phyloP scores from a whole-genome alignment of 2,888 invertebrate genomes.

The Spisula solida region DNA sequence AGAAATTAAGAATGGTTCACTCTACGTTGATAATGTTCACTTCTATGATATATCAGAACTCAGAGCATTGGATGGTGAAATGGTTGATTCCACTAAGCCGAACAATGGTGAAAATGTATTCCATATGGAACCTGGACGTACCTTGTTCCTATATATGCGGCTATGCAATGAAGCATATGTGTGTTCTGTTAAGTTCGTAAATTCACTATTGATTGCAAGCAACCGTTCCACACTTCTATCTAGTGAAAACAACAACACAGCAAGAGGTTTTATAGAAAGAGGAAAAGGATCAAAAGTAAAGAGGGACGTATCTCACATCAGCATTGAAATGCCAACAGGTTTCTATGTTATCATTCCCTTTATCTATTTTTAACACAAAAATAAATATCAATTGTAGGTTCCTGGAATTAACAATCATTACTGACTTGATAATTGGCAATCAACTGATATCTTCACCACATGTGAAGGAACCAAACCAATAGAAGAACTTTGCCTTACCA shows the following conservation, averaged over 20 bases:
- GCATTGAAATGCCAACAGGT: conserved; percentile 61
- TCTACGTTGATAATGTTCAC: conserved; percentile 55
- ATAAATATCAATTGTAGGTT: no score
- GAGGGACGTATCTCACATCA: conserved; percentile 33
- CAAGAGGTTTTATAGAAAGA: conserved; percentile 35
- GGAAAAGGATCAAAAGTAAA: conserved; percentile 44
- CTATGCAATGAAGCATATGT: conserved; percentile 75
- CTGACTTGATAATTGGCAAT: no score
- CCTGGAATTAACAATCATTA: no score
- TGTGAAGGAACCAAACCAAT: no score
- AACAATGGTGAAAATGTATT: conserved; percentile 60
- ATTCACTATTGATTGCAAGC: conserved; percentile 65
- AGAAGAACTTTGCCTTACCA: no score
- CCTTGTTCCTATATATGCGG: conserved; percentile 70
- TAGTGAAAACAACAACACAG: conserved; percentile 65
- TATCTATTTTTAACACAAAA: no score
- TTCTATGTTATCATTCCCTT: not conserved
- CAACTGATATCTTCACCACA: no score
- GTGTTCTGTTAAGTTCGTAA: conserved; percentile 71
- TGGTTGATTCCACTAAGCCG: conserved; percentile 40
- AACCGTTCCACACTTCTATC: conserved; percentile 54
- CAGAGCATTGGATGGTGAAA: conserved; percentile 47
- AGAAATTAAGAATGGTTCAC: conserved; percentile 64
- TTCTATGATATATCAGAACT: conserved; percentile 65
- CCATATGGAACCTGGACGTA: conserved; percentile 75